Evolutionary conservation across 2,113 vertebrate genomes (phyloP), one percentile per base, ranked within the genome.

Genomic region (Orientallactaga bullata): DNA sequence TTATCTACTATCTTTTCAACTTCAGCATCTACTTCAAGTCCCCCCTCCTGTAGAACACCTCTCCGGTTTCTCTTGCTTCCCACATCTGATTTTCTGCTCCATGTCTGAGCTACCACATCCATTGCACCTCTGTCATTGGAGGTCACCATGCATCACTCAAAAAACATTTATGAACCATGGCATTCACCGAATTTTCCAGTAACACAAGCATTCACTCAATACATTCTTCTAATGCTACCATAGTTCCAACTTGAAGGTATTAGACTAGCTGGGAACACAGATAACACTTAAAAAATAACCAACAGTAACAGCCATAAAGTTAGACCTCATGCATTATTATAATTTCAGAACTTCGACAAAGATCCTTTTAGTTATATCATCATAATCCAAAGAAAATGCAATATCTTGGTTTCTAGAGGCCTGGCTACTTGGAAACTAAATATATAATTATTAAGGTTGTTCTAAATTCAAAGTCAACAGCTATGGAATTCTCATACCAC

Each of bases 371-470:
- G 20, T 32, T 0, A 65, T 28, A 69, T n/a, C 20, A 88, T 78
- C 20, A 88, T 78, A 89, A 85, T 71, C 68, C 73, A 88, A 79
- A 92, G 61, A 32, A 93, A 69, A 77, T 69, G 71, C 20, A 82
- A 42, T 85, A 16, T 72, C 79, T 66, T 85, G 47, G 74, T 76
- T 68, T 20, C 78, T 78, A 78, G 68, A 92, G 66, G 24, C 32
- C 51, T 80, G 15, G 23, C n/a, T 60, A 42, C 69, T 71, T 26
- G 61, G n/a, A 10, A 92, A 89, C 51, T 89, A 88, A 84, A 84
- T 68, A 42, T 66, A 32, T 51, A 78, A 88, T 51, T 63, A 73
- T 85, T 69, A 90, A 82, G 35, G 4, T 71, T 74, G n/a, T 82
- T 79, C 42, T 90, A 32, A 80, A 66, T 88, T 79, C 23, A 92